Conservation (phyloP, 2,888 invertebrate genomes). For the Carabus problematicus region DNA sequence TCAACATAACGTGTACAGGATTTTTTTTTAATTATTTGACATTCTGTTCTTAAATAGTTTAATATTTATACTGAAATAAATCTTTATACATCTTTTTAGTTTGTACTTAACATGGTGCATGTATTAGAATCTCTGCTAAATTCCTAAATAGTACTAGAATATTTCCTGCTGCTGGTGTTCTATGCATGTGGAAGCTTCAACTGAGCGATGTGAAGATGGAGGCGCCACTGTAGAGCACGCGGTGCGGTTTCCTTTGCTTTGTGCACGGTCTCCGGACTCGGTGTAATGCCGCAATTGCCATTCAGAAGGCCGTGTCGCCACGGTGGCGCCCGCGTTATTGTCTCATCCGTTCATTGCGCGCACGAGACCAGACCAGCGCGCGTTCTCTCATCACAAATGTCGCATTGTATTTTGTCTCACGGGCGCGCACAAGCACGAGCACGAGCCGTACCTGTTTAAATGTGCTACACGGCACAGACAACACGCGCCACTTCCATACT, state of each 20-base stretch:
- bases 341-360: slow-evolving; percentile 16
- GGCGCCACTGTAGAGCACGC: background rate
- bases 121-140: no score
- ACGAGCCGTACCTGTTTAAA: no score
- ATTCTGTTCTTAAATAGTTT: no score
- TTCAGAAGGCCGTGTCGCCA: slow-evolving; percentile 14
- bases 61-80: no score
- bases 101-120: no score
- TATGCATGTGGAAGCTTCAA: background rate
- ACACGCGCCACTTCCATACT: background rate
- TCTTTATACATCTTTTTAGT: no score
- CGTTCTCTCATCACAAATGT: slow-evolving; percentile 10
- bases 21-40: no score
- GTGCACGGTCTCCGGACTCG: background rate
- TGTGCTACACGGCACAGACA: background rate
- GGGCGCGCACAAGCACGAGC: background rate
- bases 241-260: background rate
- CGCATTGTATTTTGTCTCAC: slow-evolving; percentile 9
- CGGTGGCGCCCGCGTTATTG: slow-evolving; percentile 21
- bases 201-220: background rate
- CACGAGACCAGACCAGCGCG: slow-evolving; percentile 6
- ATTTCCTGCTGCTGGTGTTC: no score
- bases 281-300: slow-evolving; percentile 21
- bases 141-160: no score
- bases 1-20: no score